These are phyloP conservation scores for Pseudobourletiella spinata DNA, from an alignment of 1,140 invertebrate genomes.

Conservation along the genomic window DNA sequence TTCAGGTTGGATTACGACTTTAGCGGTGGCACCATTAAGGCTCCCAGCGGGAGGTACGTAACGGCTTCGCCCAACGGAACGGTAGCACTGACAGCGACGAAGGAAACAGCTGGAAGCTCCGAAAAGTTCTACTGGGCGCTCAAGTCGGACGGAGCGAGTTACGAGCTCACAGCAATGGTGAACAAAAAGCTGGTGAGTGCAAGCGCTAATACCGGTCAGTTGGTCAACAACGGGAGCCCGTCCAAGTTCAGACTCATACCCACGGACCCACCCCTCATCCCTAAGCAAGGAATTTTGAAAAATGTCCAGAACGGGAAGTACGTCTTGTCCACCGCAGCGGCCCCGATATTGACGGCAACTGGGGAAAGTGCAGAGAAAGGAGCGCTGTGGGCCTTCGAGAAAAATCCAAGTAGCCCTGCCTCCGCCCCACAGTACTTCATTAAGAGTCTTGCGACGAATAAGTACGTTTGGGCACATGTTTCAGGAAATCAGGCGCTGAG, in stretches of 20 bases:
- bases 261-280: background rate
- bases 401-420: constrained; percentile 3
- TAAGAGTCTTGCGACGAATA: background rate
- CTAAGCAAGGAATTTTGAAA: constrained; percentile 2
- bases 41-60: constrained; percentile 1
- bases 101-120: constrained; percentile 1
- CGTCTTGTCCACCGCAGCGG: constrained; percentile 8
- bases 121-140: constrained; percentile 18
- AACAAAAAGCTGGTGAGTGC: constrained; percentile 13
- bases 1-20: constrained; percentile 15
- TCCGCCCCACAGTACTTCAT: constrained; percentile 9
- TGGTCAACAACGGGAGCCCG: constrained; percentile 10
- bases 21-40: constrained; percentile 16
- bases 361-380: background rate
- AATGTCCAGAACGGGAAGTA: constrained; percentile 11
- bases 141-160: background rate
- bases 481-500: constrained; percentile 11
- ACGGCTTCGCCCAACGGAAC: constrained; percentile 12
- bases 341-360: background rate
- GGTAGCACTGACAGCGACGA: background rate
- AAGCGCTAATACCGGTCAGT: background rate
- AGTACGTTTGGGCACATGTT: constrained; percentile 13
- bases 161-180: constrained; percentile 20
- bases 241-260: constrained; percentile 6
- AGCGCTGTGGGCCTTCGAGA: constrained; percentile 11